phyloP scores from a whole-genome alignment of 2,888 invertebrate genomes.

The Agrochola circellaris region DNA sequence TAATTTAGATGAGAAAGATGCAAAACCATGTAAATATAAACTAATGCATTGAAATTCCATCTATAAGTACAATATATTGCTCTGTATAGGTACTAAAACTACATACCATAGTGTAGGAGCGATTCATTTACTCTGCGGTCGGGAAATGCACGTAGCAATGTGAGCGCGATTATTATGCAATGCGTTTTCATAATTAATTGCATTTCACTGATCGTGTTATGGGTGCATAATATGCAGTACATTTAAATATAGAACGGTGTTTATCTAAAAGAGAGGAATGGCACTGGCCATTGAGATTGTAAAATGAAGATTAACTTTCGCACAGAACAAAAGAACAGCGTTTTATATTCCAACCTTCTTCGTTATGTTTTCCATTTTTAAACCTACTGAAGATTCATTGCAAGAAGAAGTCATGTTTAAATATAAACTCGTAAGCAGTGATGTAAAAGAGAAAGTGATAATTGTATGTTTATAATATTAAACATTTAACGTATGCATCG shows the following conservation, averaged over 20 bases:
- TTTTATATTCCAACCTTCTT: not conserved
- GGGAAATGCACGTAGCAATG: conserved; percentile 66
- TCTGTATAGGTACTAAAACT: conserved; percentile 68
- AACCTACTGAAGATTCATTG: conserved; percentile 17
- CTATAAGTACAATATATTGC: conserved; percentile 28
- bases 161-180: conserved; percentile 62
- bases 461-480: conserved; percentile 49
- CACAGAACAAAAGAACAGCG: not conserved
- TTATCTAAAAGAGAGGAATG: not conserved
- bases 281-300: not conserved
- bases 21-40: conserved; percentile 18
- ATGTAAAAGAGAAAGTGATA: conserved; percentile 54
- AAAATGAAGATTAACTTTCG: not conserved
- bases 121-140: conserved; percentile 80
- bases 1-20: not conserved
- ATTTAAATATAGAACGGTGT: conserved; percentile 33
- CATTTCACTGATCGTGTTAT: conserved; percentile 67
- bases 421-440: conserved; percentile 49
- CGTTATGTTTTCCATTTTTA: conserved; percentile 6
- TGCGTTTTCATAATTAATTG: conserved; percentile 77
- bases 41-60: conserved; percentile 22
- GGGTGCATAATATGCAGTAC: conserved; percentile 33
- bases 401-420: conserved; percentile 36
- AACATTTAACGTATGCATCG: conserved; percentile 24
- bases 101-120: conserved; percentile 66